phyloP scores from a whole-genome alignment of 2,797 vertebrate species.

The Gorsachius magnificus region DNA sequence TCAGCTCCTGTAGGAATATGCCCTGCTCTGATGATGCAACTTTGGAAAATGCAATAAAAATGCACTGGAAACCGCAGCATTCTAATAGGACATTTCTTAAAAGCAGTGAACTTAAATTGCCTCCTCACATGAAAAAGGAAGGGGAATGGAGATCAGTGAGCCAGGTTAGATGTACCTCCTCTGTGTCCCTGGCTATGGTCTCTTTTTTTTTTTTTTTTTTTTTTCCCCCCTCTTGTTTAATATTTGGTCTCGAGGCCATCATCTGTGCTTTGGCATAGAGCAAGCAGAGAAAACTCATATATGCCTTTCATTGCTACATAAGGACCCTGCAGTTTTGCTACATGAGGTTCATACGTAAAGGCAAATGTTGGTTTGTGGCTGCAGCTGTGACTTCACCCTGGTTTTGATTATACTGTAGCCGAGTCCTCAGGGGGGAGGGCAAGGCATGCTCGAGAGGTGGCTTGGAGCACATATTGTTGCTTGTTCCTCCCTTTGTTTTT shows the following conservation, averaged over 20 bases:
- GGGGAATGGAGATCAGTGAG: not conserved
- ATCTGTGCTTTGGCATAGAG: not conserved
- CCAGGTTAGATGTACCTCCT: not conserved
- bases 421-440: not conserved
- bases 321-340: not conserved
- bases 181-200: not conserved
- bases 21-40: slow-evolving; percentile 42
- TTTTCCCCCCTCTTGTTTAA: not conserved
- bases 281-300: not conserved
- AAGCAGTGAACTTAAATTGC: slow-evolving; percentile 57
- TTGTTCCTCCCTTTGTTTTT: not conserved
- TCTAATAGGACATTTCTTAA: slow-evolving; percentile 66
- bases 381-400: slow-evolving; percentile 9
- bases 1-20: slow-evolving; percentile 27
- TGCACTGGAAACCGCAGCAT: slow-evolving; percentile 46
- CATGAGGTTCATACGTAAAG: accelerated
- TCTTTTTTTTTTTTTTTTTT: not conserved
- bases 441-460: not conserved
- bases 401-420: not conserved
- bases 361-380: not conserved
- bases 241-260: not conserved
- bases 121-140: slow-evolving; percentile 15
- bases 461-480: not conserved
- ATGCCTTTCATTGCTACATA: not conserved
- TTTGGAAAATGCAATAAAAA: slow-evolving; percentile 71